Percentiles rank a stretch among this genome's conserved stretches.
Evolutionary conservation across 2,797 vertebrate species (phyloP).

Genomic region (Macroramphosus scolopax): DNA sequence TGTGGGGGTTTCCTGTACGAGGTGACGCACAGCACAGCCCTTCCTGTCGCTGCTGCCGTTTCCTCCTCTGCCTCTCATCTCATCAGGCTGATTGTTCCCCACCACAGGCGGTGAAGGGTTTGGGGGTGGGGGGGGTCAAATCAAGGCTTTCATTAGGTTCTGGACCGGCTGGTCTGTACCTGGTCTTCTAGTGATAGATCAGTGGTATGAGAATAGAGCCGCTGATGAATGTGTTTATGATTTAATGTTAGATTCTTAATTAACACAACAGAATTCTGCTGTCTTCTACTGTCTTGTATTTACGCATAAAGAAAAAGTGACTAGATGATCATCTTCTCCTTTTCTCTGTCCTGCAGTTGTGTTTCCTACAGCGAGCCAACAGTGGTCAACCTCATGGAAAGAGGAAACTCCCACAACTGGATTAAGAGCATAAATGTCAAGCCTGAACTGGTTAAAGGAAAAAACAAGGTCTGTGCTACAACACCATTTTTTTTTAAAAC

Average conservation of each 20-base stretch:
- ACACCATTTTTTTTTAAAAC: neutral
- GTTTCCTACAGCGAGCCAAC: conserved; percentile 21
- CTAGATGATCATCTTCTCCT: conserved; percentile 5
- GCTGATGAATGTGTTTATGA: too few relatives aligned
- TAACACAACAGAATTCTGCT: too few relatives aligned
- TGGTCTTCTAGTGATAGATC: too few relatives aligned
- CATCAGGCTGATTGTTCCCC: conserved; percentile 82
- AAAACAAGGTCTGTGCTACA: conserved; percentile 79
- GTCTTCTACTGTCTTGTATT: too few relatives aligned
- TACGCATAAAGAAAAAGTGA: neutral
- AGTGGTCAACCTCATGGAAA: conserved; percentile 38
- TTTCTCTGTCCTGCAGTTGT: conserved; percentile 65
- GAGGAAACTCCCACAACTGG: conserved; percentile 64
- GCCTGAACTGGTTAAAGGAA: conserved; percentile 65
- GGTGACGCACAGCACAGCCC: conserved; percentile 80
- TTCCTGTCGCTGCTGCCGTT: conserved; percentile 84
- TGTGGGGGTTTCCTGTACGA: conserved; percentile 80
- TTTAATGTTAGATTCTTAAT: too few relatives aligned
- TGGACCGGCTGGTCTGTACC: conserved; percentile 15
- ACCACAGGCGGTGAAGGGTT: conserved; percentile 51
- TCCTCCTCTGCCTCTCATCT: conserved; percentile 78
- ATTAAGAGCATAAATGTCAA: conserved; percentile 72
- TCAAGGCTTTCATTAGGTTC: conserved; percentile 45
- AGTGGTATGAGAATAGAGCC: too few relatives aligned
- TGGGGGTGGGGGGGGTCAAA: conserved; percentile 32